These are phyloP conservation scores for Pseudorhombus dupliciocellatus DNA, from an alignment of 2,113 vertebrate species.

Conservation along the genomic window DNA sequence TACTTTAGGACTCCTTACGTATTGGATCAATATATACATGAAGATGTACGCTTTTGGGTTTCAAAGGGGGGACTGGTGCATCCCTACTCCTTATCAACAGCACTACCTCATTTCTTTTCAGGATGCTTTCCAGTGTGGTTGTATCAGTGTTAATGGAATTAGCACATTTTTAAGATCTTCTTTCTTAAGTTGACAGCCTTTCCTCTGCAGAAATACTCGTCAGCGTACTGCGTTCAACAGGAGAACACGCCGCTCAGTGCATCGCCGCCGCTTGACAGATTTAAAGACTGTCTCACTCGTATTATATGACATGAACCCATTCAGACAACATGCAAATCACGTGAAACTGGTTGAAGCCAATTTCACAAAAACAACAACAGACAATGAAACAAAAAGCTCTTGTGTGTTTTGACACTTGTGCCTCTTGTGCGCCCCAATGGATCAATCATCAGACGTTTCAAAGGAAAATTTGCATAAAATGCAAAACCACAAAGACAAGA, in stretches of 20 bases:
- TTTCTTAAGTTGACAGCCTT: slow-evolving; percentile 63
- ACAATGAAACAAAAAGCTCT: background rate
- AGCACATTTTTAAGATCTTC: slow-evolving; percentile 55
- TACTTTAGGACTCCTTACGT: background rate
- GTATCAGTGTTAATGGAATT: slow-evolving; percentile 56
- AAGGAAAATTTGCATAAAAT: background rate
- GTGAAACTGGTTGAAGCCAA: slow-evolving; percentile 1
- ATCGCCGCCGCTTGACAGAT: slow-evolving; percentile 46
- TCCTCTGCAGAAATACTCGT: slow-evolving; percentile 50
- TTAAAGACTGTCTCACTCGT: slow-evolving; percentile 12
- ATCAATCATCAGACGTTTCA: background rate
- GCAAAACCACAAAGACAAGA: background rate
- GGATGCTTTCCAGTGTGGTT: slow-evolving; percentile 62
- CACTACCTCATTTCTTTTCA: slow-evolving; percentile 84
- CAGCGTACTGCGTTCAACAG: slow-evolving; percentile 41
- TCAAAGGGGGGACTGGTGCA: slow-evolving; percentile 49
- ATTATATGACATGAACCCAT: background rate
- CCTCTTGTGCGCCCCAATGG: slow-evolving; percentile 2
- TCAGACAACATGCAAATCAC: slow-evolving; percentile 21
- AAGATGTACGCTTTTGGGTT: slow-evolving; percentile 16
- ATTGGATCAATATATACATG: background rate
- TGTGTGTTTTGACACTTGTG: slow-evolving; percentile 10
- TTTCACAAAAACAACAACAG: background rate
- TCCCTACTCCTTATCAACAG: slow-evolving; percentile 72
- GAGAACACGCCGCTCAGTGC: slow-evolving; percentile 25